phyloP scores from a whole-genome alignment of 2,113 vertebrate genomes.

The Heterotis niloticus region DNA sequence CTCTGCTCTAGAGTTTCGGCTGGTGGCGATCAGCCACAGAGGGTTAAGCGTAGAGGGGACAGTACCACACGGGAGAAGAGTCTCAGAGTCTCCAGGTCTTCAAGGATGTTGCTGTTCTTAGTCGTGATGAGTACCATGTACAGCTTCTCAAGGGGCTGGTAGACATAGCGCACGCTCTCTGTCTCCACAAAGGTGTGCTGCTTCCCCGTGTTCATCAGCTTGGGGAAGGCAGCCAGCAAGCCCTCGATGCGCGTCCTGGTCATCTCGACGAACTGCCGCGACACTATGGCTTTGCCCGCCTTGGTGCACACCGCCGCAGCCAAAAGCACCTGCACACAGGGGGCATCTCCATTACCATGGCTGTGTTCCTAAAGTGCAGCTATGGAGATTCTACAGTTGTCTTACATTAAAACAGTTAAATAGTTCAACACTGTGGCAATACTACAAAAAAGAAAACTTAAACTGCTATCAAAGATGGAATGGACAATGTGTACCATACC shows the following conservation, averaged over 20 bases:
- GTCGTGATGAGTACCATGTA: constrained; percentile 99
- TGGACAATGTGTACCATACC: too few species aligned
- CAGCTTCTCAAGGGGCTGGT: constrained; percentile 95
- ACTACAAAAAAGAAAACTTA: too few species aligned
- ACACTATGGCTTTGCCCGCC: constrained; percentile 94
- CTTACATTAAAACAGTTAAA: not conserved
- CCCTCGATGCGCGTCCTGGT: constrained; percentile 92
- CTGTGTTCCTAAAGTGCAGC: too few species aligned
- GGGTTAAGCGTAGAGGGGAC: too few species aligned
- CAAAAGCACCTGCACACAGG: constrained; percentile 81
- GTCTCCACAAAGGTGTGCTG: constrained; percentile 98
- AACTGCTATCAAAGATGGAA: too few species aligned
- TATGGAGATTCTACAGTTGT: not conserved
- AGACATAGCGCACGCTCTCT: constrained; percentile 96
- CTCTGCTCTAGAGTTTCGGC: too few species aligned
- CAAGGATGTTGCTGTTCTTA: constrained; percentile 98
- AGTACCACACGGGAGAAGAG: constrained; percentile 94
- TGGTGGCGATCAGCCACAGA: too few species aligned
- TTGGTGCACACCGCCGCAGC: constrained; percentile 97
- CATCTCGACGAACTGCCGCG: constrained; percentile 98
- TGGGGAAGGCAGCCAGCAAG: constrained; percentile 90
- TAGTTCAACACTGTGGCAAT: too few species aligned
- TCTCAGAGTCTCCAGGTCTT: constrained; percentile 91
- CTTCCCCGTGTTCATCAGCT: constrained; percentile 96
- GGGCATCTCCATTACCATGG: not conserved